A percentile compares a stretch with the other conserved stretches of the same genome.
Evolutionary conservation across 2,113 vertebrate species (phyloP).

Genomic region (Eleginops maclovinus): DNA sequence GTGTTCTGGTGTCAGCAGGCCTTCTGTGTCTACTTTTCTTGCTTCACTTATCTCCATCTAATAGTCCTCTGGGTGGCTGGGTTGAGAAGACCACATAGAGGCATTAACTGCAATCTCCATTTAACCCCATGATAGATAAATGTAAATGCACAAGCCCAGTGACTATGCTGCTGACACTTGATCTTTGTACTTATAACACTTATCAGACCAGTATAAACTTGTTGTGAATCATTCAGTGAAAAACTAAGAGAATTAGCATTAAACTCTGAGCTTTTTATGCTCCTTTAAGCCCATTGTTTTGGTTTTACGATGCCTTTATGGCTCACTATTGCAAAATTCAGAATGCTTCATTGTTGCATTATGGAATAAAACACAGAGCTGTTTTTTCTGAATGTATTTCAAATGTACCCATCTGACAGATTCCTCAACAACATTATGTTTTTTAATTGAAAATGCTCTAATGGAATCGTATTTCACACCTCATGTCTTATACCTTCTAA

Average conservation of each 20-base stretch:
- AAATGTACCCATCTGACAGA: no score
- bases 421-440: no score
- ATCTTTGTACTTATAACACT: background rate
- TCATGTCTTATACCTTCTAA: background rate
- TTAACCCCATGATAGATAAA: slow-evolving; percentile 15
- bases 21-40: slow-evolving; percentile 27
- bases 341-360: background rate
- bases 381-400: no score
- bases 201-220: background rate
- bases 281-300: no score
- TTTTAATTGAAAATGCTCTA: background rate
- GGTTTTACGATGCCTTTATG: no score
- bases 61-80: slow-evolving; percentile 10
- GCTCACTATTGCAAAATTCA: background rate
- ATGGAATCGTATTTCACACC: slow-evolving; percentile 8
- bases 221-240: background rate
- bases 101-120: slow-evolving; percentile 17
- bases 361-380: background rate
- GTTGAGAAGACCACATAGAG: slow-evolving; percentile 7
- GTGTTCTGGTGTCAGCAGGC: slow-evolving; percentile 20
- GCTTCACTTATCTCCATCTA: background rate
- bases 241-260: slow-evolving; percentile 15
- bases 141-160: slow-evolving; percentile 8
- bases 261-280: background rate
- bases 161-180: background rate